phyloP scores from a whole-genome alignment of 1,140 invertebrate genomes.

The Drosophila jambulina region DNA sequence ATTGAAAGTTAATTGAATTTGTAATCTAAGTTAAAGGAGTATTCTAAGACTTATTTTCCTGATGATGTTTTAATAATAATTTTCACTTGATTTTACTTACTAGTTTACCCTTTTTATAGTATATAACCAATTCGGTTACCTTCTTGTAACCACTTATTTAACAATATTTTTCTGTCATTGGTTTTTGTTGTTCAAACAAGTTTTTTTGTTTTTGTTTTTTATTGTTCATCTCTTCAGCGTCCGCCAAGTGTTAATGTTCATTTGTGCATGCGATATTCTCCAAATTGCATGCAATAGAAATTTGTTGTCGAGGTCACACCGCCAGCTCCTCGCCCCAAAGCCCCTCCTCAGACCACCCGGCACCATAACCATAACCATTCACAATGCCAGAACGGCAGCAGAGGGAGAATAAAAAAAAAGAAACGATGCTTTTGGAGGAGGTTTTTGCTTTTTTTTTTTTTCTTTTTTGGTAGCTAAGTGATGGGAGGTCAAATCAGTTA shows the following conservation, averaged over 20 bases:
- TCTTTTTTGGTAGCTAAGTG: constrained; percentile 54
- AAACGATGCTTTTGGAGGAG: constrained; percentile 52
- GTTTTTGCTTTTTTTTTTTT: constrained; percentile 32
- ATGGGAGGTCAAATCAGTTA: constrained; percentile 63
- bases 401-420: constrained; percentile 18
- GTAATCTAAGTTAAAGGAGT: not conserved
- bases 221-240: constrained; percentile 33
- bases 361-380: constrained; percentile 34
- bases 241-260: constrained; percentile 76
- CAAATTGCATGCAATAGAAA: constrained; percentile 68
- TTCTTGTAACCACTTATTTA: not conserved
- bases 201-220: constrained; percentile 37
- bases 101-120: not conserved
- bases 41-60: not conserved
- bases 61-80: not conserved
- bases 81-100: not conserved
- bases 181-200: constrained; percentile 50
- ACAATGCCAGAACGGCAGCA: constrained; percentile 45
- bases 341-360: constrained; percentile 16
- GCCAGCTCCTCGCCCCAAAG: constrained; percentile 9
- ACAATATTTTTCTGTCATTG: constrained; percentile 47
- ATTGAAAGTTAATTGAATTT: not conserved
- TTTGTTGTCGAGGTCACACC: constrained; percentile 60
- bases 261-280: constrained; percentile 70
- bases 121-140: not conserved